Evolutionary conservation across 2,113 vertebrate genomes (phyloP), one percentile per base, ranked within the genome.

Genomic region (Megaceryle maxima): DNA sequence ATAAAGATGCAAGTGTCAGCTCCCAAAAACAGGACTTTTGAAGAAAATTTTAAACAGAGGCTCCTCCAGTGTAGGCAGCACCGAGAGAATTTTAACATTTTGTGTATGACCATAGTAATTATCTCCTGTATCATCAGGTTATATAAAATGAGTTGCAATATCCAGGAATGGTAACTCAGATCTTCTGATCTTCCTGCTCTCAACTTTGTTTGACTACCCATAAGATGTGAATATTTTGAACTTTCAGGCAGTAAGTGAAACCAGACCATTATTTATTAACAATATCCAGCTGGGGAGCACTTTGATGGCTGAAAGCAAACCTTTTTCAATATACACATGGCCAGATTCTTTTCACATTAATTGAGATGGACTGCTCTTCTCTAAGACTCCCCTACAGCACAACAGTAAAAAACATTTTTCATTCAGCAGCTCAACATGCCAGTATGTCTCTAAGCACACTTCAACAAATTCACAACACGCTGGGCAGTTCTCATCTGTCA

Each of bases 201-300:
- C 53, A 78, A 13, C 20, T 79, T 92, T 76, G 50, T 83, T 76
- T 88, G 29, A 77, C 37, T 56, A 76, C 22, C 41, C 70, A 84
- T 48, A 89, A 92, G 90, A 57, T 0, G 0, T 46, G 89, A 92
- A 72, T 59, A 60, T 95, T 89, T 87, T 86, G 43, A 88, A 62
- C 60, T 83, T 55, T 16, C 59, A 82, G 87, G 74, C 44, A 94
- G 31, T 90, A 94, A 96, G 48, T 87, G 80, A 90, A 96, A 95
- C 87, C 80, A 96, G 83, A 78, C 3, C 6, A 91, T 88, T 96
- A 93, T 83, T 96, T 97, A 94, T 96, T 95, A 92, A 96, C 60
- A 88, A 37, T 24, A 88, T 79, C 69, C 90, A 94, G 55, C 86
- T 86, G 72, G 78, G 92, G 64, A 93, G 55, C 37, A 90, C 90